Evolutionary conservation across 2,888 invertebrate species (phyloP).

Genomic region (Tenthredo mesomela): DNA sequence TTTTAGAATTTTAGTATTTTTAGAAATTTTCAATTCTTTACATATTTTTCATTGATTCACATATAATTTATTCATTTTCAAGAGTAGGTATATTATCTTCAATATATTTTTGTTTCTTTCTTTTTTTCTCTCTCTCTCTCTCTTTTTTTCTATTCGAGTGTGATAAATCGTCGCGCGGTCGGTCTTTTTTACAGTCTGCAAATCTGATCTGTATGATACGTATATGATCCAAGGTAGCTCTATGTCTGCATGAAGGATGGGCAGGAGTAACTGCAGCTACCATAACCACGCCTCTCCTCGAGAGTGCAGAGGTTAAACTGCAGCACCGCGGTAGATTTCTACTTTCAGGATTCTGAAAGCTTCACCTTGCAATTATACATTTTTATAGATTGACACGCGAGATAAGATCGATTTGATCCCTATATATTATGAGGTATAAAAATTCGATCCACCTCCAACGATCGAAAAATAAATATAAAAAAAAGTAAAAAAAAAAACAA

Average conservation of each 20-base stretch:
- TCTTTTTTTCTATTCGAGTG: neutral
- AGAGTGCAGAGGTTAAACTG: constrained; percentile 53
- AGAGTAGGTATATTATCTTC: too few relatives aligned
- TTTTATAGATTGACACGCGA: constrained; percentile 4
- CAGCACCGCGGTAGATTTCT: constrained; percentile 38
- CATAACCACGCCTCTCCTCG: constrained; percentile 45
- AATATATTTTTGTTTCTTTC: neutral
- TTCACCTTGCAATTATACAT: constrained; percentile 3
- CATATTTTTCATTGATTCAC: too few relatives aligned
- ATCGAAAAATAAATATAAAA: neutral
- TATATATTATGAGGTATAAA: neutral
- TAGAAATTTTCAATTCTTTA: neutral
- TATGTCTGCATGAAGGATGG: constrained; percentile 1
- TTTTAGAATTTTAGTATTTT: too few relatives aligned
- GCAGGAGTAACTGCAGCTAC: constrained; percentile 49
- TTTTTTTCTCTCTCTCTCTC: too few relatives aligned
- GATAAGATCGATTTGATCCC: constrained; percentile 24
- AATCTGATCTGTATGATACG: neutral
- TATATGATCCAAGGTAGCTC: neutral
- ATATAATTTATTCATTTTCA: too few relatives aligned
- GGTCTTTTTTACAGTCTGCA: neutral
- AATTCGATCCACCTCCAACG: neutral
- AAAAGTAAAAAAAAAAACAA: neutral
- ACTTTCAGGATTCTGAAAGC: constrained; percentile 46
- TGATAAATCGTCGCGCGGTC: neutral